phyloP scores from a whole-genome alignment of 1,140 invertebrate species.

The Dinoponera quadriceps region DNA sequence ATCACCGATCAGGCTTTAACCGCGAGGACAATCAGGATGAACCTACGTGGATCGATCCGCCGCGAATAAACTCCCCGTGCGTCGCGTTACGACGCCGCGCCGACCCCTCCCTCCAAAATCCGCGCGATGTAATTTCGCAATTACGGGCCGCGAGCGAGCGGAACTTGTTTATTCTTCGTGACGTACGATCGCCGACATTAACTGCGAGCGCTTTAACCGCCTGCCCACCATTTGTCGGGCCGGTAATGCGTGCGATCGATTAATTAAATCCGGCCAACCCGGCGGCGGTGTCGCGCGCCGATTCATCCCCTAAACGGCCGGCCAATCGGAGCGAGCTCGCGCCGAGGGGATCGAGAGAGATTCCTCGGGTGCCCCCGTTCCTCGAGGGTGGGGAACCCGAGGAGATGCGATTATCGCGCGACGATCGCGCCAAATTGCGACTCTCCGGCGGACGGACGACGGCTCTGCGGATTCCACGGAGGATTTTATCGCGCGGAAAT shows the following conservation, averaged over 20 bases:
- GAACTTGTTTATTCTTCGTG: slow-evolving; percentile 74
- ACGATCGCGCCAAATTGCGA: slow-evolving; percentile 61
- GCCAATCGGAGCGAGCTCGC: slow-evolving; percentile 70
- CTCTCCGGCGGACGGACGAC: slow-evolving; percentile 24
- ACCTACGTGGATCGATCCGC: background rate
- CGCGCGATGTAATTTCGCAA: slow-evolving; percentile 50
- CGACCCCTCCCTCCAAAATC: slow-evolving; percentile 24
- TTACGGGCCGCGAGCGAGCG: slow-evolving; percentile 55
- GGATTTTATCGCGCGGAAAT: slow-evolving; percentile 34
- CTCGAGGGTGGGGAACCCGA: slow-evolving; percentile 11
- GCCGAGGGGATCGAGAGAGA: slow-evolving; percentile 44
- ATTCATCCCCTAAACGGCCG: slow-evolving; percentile 74
- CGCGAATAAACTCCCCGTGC: slow-evolving; percentile 12
- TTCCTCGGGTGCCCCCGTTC: slow-evolving; percentile 19
- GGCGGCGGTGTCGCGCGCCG: slow-evolving; percentile 69
- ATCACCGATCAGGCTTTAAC: slow-evolving; percentile 9
- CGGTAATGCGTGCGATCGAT: slow-evolving; percentile 75
- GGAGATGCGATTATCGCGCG: slow-evolving; percentile 55
- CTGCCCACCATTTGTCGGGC: slow-evolving; percentile 72
- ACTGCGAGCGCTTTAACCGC: slow-evolving; percentile 67
- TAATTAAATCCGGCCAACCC: slow-evolving; percentile 77
- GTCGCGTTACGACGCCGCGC: slow-evolving; percentile 19
- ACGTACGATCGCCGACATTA: slow-evolving; percentile 71
- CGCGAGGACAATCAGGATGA: background rate
- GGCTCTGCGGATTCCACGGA: slow-evolving; percentile 1